These are phyloP conservation scores for Elephantulus edwardii DNA, from an alignment of 2,113 vertebrate species.

Conservation along the genomic window DNA sequence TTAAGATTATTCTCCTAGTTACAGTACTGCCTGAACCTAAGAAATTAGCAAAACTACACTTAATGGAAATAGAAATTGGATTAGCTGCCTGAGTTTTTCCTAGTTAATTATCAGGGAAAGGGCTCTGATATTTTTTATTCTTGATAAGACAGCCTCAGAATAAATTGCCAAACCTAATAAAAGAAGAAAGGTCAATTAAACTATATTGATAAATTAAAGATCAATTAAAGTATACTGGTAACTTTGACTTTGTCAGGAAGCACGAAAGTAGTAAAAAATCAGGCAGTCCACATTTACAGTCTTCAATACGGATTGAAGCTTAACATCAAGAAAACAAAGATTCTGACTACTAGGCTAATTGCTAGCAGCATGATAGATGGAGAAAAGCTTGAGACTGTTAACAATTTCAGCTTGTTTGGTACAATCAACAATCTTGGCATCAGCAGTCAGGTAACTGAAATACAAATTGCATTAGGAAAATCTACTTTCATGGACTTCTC, in stretches of 20 bases:
- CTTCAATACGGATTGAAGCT: too few relatives aligned
- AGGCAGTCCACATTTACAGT: neutral
- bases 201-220: neutral
- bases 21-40: neutral
- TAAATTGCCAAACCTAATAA: constrained; percentile 24
- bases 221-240: constrained; percentile 19
- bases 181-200: constrained; percentile 27
- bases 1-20: neutral
- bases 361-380: too few relatives aligned
- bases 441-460: too few relatives aligned
- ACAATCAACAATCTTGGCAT: too few relatives aligned
- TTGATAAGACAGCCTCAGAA: constrained; percentile 44
- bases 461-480: too few relatives aligned
- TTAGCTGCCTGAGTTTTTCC: neutral
- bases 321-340: too few relatives aligned
- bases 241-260: neutral
- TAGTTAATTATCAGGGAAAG: constrained; percentile 27
- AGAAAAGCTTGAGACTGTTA: too few relatives aligned
- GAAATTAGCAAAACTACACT: neutral
- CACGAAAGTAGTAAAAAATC: constrained; percentile 34
- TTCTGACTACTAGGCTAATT: too few relatives aligned
- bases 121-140: constrained; percentile 11
- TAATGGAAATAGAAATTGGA: neutral
- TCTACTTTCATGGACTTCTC: too few relatives aligned
- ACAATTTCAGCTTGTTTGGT: too few relatives aligned